These are phyloP conservation scores for Alcis repandata DNA, from an alignment of 2,888 invertebrate genomes.

Conservation along the genomic window DNA sequence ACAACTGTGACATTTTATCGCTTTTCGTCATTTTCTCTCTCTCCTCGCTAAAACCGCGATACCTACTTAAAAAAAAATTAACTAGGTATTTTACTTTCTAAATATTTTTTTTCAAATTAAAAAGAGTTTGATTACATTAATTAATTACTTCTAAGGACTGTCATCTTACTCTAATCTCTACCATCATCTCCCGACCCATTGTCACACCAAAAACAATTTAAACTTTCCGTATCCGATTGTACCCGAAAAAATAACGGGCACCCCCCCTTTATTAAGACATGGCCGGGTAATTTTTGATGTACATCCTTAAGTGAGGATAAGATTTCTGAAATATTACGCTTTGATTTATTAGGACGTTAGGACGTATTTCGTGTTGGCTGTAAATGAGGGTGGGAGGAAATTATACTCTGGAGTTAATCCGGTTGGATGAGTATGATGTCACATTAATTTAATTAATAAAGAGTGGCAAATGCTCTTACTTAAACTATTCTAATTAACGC, in stretches of 20 bases:
- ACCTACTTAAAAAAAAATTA: too few species aligned
- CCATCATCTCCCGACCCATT: too few species aligned
- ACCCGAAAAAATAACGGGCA: constrained; percentile 56
- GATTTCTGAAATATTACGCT: constrained; percentile 37
- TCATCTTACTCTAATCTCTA: too few species aligned
- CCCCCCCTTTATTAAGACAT: constrained; percentile 59
- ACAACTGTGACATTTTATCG: too few species aligned
- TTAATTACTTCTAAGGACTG: too few species aligned
- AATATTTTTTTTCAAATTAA: too few species aligned
- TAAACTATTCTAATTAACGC: too few species aligned
- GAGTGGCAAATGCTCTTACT: neutral
- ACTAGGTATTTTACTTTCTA: too few species aligned
- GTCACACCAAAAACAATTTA: neutral
- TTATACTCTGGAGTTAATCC: constrained; percentile 13
- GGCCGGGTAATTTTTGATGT: constrained; percentile 59
- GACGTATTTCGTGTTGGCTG: constrained; percentile 19
- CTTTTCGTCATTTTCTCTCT: too few species aligned
- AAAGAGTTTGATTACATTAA: too few species aligned
- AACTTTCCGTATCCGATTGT: constrained; percentile 39
- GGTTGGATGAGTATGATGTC: neutral
- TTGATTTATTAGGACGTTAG: constrained; percentile 28
- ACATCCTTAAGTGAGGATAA: constrained; percentile 34
- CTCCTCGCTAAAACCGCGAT: too few species aligned
- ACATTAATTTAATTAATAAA: neutral
- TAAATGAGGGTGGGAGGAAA: constrained; percentile 22